Evolutionary conservation across 2,888 invertebrate species (phyloP).

Genomic region (Lagria hirta): DNA sequence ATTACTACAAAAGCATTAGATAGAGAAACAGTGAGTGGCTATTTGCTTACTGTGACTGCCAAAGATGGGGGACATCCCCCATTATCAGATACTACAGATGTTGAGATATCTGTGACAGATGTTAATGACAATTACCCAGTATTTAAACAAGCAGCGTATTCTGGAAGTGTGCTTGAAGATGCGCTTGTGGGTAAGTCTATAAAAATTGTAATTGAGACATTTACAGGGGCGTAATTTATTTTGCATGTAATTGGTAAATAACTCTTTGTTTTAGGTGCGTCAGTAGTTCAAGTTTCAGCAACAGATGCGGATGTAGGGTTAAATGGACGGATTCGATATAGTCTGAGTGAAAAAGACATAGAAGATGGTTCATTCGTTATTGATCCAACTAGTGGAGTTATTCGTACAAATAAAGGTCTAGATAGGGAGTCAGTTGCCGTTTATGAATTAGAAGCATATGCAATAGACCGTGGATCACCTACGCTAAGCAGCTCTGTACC

Average conservation of each 20-base stretch:
- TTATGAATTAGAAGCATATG: conserved; percentile 84
- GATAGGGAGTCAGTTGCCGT: conserved; percentile 88
- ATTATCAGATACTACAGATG: conserved; percentile 89
- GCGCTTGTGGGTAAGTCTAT: conserved; percentile 71
- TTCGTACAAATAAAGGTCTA: conserved; percentile 83
- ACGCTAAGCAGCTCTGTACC: conserved; percentile 59
- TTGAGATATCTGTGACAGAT: conserved; percentile 93
- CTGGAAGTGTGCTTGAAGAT: conserved; percentile 83
- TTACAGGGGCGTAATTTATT: conserved; percentile 36
- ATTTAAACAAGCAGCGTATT: conserved; percentile 81
- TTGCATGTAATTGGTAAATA: neutral
- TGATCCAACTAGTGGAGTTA: conserved; percentile 88
- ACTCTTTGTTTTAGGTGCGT: conserved; percentile 60
- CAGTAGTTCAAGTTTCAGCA: conserved; percentile 76
- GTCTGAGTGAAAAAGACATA: conserved; percentile 68
- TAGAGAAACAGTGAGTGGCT: conserved; percentile 78
- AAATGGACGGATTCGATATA: conserved; percentile 84
- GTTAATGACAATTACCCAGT: conserved; percentile 94
- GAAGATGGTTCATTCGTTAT: conserved; percentile 91
- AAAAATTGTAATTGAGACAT: neutral
- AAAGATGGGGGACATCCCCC: conserved; percentile 90
- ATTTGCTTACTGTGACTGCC: conserved; percentile 88
- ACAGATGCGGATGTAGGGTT: conserved; percentile 83
- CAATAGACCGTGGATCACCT: conserved; percentile 83
- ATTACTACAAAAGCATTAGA: conserved; percentile 83